Conservation (phyloP, 2,113 vertebrate genomes). For the Pseudorectes ferrugineus region DNA sequence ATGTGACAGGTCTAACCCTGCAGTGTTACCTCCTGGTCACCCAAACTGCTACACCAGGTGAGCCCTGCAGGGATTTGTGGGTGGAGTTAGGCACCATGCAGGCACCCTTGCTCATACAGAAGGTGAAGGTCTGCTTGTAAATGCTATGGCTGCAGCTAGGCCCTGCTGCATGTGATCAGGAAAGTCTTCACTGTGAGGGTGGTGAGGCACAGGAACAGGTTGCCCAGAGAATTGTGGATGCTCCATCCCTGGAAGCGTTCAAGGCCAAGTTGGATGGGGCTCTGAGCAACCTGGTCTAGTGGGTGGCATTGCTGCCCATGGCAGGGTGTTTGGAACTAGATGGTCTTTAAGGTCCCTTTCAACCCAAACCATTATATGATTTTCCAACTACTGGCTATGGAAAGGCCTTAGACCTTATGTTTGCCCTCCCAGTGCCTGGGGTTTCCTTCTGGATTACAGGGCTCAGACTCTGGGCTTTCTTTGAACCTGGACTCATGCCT, state of each 20-base stretch:
- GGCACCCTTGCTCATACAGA: neutral
- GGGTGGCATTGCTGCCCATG: neutral
- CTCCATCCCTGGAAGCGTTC: neutral
- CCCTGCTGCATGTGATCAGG: neutral
- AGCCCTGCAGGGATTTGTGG: neutral
- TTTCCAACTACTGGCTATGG: neutral
- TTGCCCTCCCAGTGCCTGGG: neutral
- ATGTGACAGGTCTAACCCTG: neutral
- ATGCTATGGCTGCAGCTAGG: neutral
- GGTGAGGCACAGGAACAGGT: neutral
- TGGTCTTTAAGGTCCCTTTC: neutral
- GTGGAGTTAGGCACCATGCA: neutral
- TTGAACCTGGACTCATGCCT: neutral
- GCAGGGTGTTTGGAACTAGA: neutral
- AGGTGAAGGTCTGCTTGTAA: neutral
- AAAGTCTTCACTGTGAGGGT: neutral
- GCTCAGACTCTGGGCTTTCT: neutral
- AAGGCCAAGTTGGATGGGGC: neutral
- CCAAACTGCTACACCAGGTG: accelerated
- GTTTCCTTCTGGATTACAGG: neutral
- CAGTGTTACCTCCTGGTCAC: neutral
- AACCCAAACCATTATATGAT: neutral
- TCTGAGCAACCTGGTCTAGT: neutral
- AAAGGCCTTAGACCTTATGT: neutral
- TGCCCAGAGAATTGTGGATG: neutral